Evolutionary conservation across 92 coral and sea anemone species (phyloP).

Genomic region (Muricea muricata): DNA sequence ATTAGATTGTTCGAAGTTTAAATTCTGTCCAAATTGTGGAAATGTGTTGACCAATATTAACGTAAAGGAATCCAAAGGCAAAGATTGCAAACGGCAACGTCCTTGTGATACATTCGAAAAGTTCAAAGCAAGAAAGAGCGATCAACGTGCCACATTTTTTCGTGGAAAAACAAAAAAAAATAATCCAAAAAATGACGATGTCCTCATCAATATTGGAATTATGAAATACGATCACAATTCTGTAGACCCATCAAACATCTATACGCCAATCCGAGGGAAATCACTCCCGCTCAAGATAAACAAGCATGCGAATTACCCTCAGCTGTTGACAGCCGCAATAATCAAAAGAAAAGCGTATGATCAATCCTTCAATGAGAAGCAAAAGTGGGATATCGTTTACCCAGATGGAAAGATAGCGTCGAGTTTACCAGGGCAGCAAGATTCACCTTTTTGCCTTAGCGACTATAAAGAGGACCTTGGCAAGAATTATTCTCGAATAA

Average conservation of each 20-base stretch:
- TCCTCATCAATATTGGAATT: conserved; percentile 41
- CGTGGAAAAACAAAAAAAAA: background rate
- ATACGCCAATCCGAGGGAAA: conserved; percentile 58
- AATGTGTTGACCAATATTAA: background rate
- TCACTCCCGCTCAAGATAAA: conserved; percentile 41
- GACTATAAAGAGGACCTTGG: conserved; percentile 65
- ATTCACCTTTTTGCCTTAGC: conserved; percentile 46
- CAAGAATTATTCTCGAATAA: conserved; percentile 51
- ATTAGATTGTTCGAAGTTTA: background rate
- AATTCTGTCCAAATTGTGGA: conserved; percentile 1
- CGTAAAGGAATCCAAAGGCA: background rate
- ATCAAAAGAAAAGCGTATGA: conserved; percentile 47
- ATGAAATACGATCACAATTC: conserved; percentile 21
- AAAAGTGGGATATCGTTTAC: conserved; percentile 51
- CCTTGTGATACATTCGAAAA: conserved; percentile 2
- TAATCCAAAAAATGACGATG: background rate
- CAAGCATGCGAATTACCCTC: conserved; percentile 11
- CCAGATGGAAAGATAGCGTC: conserved; percentile 57
- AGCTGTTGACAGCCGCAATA: conserved; percentile 33
- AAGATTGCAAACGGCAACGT: background rate
- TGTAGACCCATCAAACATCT: background rate
- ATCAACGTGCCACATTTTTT: background rate
- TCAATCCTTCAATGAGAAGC: conserved; percentile 45
- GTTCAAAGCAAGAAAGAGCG: conserved; percentile 1
- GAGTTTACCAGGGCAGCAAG: conserved; percentile 51